Evolutionary conservation across 2,797 vertebrate genomes (phyloP), one percentile per base, ranked within the genome.

Genomic region (Sarcoramphus papa): DNA sequence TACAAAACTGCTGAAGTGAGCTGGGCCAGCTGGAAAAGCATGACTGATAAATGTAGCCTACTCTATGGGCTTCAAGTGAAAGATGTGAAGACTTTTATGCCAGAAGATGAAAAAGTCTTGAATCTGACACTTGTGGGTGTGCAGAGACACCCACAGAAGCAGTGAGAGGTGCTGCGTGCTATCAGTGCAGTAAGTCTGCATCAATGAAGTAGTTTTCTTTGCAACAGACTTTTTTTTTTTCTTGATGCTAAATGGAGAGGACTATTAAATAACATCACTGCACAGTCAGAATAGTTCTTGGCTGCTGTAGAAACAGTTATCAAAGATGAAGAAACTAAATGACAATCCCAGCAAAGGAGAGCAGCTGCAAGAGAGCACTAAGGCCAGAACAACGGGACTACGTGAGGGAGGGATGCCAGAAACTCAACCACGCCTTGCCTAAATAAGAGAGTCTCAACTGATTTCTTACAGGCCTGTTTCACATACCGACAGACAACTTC

Each of bases 201-300:
- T 50, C 51, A 54, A 13, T 51, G 48, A n/a, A 54, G 59, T 37
- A 64, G 51, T 63, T 69, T 76, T 62, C 78, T 60, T 85, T 85
- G 81, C 45, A 82, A 68, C 9, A 30, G 69, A 43, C n/a, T 53
- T 82, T 40, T 60, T 65, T 59, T 54, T 75, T 84, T 77, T 10
- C 78, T 87, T 76, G 53, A 83, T 90, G 90, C 79, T 80, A 92
- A 97, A 69, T n/a, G 64, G 35, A 85, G 59, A 94, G 12, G 35
- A 41, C 27, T 78, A 75, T 69, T 94, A 84, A 94, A 56, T 95
- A 90, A 81, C n/a, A 88, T 50, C 70, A 88, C 11, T 48, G 62
- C 74, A 53, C 16, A 68, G 60, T 72, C 64, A 96, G 59, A 60
- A 73, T 56, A 73, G 60, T 59, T 83, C 40, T 82, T 47, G 88